Percentiles rank a stretch among this genome's conserved stretches.
These are phyloP conservation scores for Diploscapter pachys DNA, from an alignment of 1,140 invertebrate genomes.

Conservation along the genomic window DNA sequence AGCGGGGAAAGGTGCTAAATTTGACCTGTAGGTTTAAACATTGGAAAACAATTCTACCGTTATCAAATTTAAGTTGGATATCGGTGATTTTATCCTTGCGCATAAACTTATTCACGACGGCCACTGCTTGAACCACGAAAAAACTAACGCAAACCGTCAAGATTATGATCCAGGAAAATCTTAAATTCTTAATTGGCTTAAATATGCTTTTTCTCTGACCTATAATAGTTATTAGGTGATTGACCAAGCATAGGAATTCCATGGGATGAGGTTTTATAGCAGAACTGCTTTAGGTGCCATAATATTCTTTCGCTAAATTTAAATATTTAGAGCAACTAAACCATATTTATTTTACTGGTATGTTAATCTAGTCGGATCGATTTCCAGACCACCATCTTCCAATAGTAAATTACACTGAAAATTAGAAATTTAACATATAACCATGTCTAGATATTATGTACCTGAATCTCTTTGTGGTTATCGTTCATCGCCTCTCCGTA, in stretches of 20 bases:
- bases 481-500: conserved; percentile 33
- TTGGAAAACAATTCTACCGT: neutral
- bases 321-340: neutral
- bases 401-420: conserved; percentile 29
- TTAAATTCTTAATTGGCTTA: conserved; percentile 44
- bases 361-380: conserved; percentile 33
- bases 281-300: conserved; percentile 49
- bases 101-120: conserved; percentile 48
- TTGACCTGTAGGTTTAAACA: neutral
- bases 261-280: conserved; percentile 53
- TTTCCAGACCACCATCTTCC: conserved; percentile 29
- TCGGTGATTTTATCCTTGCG: conserved; percentile 54
- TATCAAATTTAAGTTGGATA: conserved; percentile 51
- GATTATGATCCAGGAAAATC: conserved; percentile 33
- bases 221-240: conserved; percentile 46
- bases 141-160: neutral
- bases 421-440: too few species aligned
- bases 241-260: conserved; percentile 55
- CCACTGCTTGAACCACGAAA: conserved; percentile 42
- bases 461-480: conserved; percentile 16
- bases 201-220: conserved; percentile 27
- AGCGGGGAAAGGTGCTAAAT: conserved; percentile 49
- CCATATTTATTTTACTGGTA: conserved; percentile 14
- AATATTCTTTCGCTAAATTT: conserved; percentile 37
- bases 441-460: too few species aligned